These are phyloP conservation scores for Podiceps cristatus DNA, from an alignment of 2,113 vertebrate species.

Conservation along the genomic window DNA sequence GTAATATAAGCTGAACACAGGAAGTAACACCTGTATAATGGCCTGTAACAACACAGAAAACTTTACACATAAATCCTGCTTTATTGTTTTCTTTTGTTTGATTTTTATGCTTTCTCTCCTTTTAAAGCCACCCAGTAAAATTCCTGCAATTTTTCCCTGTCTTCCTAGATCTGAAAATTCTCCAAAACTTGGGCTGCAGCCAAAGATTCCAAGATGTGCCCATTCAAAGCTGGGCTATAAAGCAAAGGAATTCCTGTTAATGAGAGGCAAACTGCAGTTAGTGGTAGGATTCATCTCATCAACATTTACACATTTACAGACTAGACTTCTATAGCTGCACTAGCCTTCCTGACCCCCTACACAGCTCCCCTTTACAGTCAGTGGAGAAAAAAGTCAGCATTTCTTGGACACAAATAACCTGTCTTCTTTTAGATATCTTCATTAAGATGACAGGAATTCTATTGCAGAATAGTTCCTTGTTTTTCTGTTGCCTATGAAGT, in stretches of 20 bases:
- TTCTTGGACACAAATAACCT: not conserved
- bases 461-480: not conserved
- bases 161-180: not conserved
- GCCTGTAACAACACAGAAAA: not conserved
- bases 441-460: not conserved
- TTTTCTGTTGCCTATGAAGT: not conserved
- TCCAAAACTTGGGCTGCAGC: not conserved
- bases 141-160: not conserved
- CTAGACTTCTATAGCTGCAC: not conserved
- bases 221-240: not conserved
- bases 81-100: not conserved
- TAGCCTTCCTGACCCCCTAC: not conserved
- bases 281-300: not conserved
- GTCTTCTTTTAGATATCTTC: not conserved
- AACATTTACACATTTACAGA: not conserved
- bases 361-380: not conserved
- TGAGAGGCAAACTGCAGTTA: not conserved
- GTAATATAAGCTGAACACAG: not conserved
- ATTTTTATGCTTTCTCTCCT: not conserved
- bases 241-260: not conserved
- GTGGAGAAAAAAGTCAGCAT: rapidly evolving
- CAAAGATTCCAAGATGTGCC: not conserved
- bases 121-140: not conserved
- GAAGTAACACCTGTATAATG: not conserved
- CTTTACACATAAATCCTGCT: not conserved